Evolutionary conservation across 2,113 vertebrate genomes (phyloP), one percentile per base, ranked within the genome.

Genomic region (Rhinolophus sinicus): DNA sequence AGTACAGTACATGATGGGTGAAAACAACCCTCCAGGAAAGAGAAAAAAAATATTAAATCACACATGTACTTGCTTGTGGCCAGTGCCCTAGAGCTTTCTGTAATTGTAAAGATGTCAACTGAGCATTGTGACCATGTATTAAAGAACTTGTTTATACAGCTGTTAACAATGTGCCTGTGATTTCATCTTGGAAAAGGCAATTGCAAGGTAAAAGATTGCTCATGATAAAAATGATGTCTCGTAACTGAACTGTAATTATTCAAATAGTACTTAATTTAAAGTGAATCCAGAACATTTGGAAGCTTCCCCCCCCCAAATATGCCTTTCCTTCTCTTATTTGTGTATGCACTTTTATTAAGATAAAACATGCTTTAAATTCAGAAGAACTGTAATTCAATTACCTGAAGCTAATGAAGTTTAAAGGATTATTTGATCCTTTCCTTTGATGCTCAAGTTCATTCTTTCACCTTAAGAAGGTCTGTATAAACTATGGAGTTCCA

Each of bases 211-310:
- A 80, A 92, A 77, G 12, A 77, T 52, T 38, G 10, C 12, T 40
- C 40, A 52, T 16, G 18, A 56, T 62, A 73, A 90, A 95, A 93
- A 47, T 62, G 10, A 44, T 73, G 35, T 76, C 8, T 52, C 16
- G 16, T 76, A 30, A 54, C 58, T 83, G 56, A 54, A 21, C 47
- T 88, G 11, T 65, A 67, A 73, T 89, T 86, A 89, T 65, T 88
- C 52, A 95, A 95, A 83, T 60, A 90, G 9, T 65, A 40, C 21
- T 72, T 88, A 58, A 88, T 92, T 84, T 70, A 86, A 95, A 87
- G 26, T 56, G 13, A 78, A 60, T 38, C n/a, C 8, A 87, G 78
- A 83, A 65, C 10, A 58, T 70, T 93, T 85, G 24, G 24, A 87
- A 54, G 16, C 8, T 30, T 76, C 52, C 30, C 50, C 30, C 50